Evolutionary conservation across 2,888 invertebrate species (phyloP).

Genomic region (Piscicola geometra): DNA sequence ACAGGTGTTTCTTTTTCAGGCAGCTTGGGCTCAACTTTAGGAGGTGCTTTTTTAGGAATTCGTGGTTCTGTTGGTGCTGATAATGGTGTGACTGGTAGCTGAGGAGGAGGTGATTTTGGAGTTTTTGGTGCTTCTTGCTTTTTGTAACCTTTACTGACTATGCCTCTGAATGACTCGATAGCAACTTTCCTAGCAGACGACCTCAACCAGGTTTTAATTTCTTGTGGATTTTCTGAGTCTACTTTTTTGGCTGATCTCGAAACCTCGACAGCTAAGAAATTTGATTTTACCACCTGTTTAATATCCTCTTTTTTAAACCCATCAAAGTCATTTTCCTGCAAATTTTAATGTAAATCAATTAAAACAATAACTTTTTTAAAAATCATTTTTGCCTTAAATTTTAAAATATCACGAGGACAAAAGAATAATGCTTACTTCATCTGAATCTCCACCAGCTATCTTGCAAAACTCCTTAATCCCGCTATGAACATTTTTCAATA

Average conservation of each 20-base stretch:
- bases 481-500: conserved; percentile 31
- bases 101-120: neutral
- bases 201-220: conserved; percentile 10
- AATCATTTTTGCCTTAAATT: too few species aligned
- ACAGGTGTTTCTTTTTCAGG: neutral
- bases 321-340: conserved; percentile 22
- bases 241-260: neutral
- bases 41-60: neutral
- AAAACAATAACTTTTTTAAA: neutral
- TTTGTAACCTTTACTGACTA: conserved; percentile 10
- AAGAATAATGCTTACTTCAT: conserved; percentile 27
- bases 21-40: conserved; percentile 1
- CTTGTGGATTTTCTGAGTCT: neutral
- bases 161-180: conserved; percentile 11
- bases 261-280: conserved; percentile 19
- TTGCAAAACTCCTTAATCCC: conserved; percentile 32
- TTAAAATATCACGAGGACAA: too few species aligned
- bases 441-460: conserved; percentile 33
- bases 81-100: neutral
- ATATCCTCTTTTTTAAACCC: conserved; percentile 28
- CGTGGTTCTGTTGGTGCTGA: neutral
- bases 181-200: conserved; percentile 13
- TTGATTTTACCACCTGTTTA: conserved; percentile 15
- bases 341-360: neutral
- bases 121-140: neutral